Conservation (phyloP, 2,113 vertebrate genomes). For the Oryzias woworae region DNA sequence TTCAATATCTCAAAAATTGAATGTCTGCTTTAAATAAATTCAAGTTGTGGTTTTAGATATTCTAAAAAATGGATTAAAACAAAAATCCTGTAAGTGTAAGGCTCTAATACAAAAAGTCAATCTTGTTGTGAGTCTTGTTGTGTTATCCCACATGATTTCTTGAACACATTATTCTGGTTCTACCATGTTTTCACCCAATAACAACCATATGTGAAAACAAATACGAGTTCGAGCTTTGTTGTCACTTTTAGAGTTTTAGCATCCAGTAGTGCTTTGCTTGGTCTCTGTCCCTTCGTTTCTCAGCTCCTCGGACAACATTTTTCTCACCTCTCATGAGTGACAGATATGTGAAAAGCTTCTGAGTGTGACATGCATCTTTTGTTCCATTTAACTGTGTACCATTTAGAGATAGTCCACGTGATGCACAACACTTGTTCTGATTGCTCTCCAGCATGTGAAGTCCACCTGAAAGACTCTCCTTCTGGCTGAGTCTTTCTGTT, state of each 20-base stretch:
- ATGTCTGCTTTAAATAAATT: no score
- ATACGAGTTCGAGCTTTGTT: not conserved
- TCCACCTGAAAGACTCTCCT: no score
- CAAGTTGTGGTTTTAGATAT: no score
- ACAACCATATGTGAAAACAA: conserved; percentile 12
- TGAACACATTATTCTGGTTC: conserved; percentile 9
- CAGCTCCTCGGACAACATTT: not conserved
- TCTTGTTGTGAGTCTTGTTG: not conserved
- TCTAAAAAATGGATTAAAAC: no score
- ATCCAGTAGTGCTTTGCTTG: not conserved
- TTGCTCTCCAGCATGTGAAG: no score
- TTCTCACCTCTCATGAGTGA: conserved; percentile 18
- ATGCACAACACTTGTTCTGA: no score
- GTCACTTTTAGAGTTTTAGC: not conserved
- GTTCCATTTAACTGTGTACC: not conserved
- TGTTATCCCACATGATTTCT: not conserved
- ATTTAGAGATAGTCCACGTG: no score
- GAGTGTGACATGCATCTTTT: conserved; percentile 20
- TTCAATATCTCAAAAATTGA: no score
- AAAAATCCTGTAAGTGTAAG: no score
- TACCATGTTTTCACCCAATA: conserved; percentile 11
- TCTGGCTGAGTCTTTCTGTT: no score
- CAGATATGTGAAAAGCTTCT: conserved; percentile 44
- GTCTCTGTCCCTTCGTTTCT: not conserved
- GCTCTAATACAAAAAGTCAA: no score